Evolutionary conservation across 1,140 invertebrate genomes (phyloP).

Genomic region (Drosophila miranda): DNA sequence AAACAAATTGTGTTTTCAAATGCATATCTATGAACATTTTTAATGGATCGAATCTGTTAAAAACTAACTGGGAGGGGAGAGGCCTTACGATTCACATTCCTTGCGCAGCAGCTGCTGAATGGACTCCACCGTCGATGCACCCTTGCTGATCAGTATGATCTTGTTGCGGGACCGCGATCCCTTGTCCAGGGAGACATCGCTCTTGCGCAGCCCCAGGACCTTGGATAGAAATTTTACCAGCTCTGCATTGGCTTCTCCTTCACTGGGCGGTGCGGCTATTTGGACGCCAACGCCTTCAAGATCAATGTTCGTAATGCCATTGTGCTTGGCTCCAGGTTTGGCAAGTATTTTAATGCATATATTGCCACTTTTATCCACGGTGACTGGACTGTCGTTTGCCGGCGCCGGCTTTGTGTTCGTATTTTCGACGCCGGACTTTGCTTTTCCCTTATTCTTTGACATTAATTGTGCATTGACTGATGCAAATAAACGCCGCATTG

Average conservation of each 20-base stretch:
- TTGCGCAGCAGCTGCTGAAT: slow-evolving; percentile 57
- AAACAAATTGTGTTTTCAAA: slow-evolving; percentile 52
- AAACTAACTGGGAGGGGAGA: too few relatives aligned
- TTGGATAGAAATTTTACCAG: slow-evolving; percentile 88
- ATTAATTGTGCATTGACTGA: slow-evolving; percentile 41
- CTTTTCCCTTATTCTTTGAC: slow-evolving; percentile 75
- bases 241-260: slow-evolving; percentile 91
- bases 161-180: slow-evolving; percentile 82
- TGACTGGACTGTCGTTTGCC: slow-evolving; percentile 82
- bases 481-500: slow-evolving; percentile 56
- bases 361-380: slow-evolving; percentile 85
- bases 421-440: slow-evolving; percentile 31
- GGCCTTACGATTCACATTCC: slow-evolving; percentile 49
- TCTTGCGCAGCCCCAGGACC: slow-evolving; percentile 87
- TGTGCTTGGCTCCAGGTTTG: slow-evolving; percentile 90
- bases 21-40: slow-evolving; percentile 5
- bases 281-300: slow-evolving; percentile 84
- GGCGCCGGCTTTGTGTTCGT: slow-evolving; percentile 16
- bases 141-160: slow-evolving; percentile 76
- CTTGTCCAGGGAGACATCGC: slow-evolving; percentile 86
- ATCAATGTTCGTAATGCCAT: slow-evolving; percentile 86
- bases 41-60: neutral
- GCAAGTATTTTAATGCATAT: slow-evolving; percentile 87
- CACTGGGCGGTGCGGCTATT: slow-evolving; percentile 89
- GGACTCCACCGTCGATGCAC: slow-evolving; percentile 57